Percentiles rank a stretch among this genome's conserved stretches.
Evolutionary conservation across 2,888 invertebrate genomes (phyloP).

Genomic region (Limenitis camilla): DNA sequence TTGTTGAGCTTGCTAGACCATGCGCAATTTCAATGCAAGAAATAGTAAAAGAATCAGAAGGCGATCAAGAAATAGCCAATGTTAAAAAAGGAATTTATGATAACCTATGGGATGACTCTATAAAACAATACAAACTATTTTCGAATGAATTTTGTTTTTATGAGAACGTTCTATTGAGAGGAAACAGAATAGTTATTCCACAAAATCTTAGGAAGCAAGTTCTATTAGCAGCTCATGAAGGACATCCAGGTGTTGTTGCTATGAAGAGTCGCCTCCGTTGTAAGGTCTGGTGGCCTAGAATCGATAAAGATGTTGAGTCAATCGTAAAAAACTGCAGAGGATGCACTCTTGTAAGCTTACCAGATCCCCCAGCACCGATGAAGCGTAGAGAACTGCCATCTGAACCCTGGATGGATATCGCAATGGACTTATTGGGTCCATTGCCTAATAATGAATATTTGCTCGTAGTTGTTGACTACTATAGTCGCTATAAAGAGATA

Average conservation of each 20-base stretch:
- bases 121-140: no score
- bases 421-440: constrained; percentile 25
- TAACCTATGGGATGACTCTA: no score
- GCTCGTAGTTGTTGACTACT: constrained; percentile 27
- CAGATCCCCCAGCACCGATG: constrained; percentile 22
- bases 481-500: constrained; percentile 26
- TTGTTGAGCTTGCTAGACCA: no score
- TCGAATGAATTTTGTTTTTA: no score
- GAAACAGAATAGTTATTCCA: no score
- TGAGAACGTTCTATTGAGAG: no score
- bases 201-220: no score
- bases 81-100: no score
- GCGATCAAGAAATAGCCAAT: no score
- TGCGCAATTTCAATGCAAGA: no score
- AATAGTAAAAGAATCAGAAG: no score
- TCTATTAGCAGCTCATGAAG: constrained; percentile 29
- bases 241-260: constrained; percentile 37
- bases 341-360: constrained; percentile 24
- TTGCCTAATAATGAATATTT: constrained; percentile 25
- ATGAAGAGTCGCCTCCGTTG: constrained; percentile 38
- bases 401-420: constrained; percentile 29
- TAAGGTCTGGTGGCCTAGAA: constrained; percentile 43
- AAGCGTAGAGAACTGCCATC: constrained; percentile 27
- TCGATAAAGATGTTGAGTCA: constrained; percentile 29
- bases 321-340: constrained; percentile 20